Evolutionary conservation across 2,113 vertebrate species (phyloP), one percentile per base, ranked within the genome.

Genomic region (Scomber japonicus): DNA sequence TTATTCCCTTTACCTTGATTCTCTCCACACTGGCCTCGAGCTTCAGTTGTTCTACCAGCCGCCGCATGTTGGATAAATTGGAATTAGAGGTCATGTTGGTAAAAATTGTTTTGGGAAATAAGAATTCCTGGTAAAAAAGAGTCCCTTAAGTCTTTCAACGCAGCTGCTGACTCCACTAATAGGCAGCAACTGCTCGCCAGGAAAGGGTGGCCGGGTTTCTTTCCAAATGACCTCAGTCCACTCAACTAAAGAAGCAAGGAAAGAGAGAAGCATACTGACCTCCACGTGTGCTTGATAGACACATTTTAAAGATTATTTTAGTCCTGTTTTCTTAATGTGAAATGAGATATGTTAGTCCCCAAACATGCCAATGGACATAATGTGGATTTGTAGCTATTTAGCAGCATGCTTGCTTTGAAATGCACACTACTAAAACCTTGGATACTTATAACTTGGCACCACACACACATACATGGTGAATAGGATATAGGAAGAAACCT

Each of bases 21-120:
- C 97, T 91, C 83, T 98, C 97, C 91, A 98, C 95, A 15, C 95
- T 95, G 64, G 97, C 97, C 88, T 98, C 97, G 49, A 97, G 94
- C 90, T 95, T 96, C 75, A 98, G 96, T 90, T 98, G 97, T 86
- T 97, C 96, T 66, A 97, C 97, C 85, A 96, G 82, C 49, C 96
- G 94, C 74, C 95, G 94, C 97, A 98, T 94, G 81, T 90, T 94
- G 89, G 93, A 94, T 84, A 97, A 84, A 89, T 92, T 97, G 21
- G 96, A 95, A 89, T 95, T 96, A 35, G 96, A 95, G 11, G 96
- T 96, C 97, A 98, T 98, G 83, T 85, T 90, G 68, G 15, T 64
- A 35, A 56, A 68, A 71, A 49, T 49, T 65, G 62, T 63, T 76
- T 64, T 45, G 11, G 14, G 21, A 66, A 14, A 64, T 44, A 85